A percentile compares a stretch with the other conserved stretches of the same genome.
Evolutionary conservation across 2,113 vertebrate genomes (phyloP).

Genomic region (Callochromis pleurospilus): DNA sequence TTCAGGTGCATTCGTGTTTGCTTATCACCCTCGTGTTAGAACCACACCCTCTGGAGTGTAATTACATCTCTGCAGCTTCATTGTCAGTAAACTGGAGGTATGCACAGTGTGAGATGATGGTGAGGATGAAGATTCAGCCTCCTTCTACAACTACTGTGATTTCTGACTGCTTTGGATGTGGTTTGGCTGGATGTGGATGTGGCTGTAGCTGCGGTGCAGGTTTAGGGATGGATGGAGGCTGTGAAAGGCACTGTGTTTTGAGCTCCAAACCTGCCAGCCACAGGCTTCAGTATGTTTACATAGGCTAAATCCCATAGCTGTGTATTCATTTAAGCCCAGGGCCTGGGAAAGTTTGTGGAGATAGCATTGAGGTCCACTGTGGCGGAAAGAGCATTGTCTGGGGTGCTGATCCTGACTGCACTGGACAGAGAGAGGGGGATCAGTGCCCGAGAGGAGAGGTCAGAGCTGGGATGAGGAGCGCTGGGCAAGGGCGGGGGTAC

Average conservation of each 20-base stretch:
- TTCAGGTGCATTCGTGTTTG: background rate
- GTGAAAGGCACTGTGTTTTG: background rate
- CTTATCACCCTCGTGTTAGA: background rate
- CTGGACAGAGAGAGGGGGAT: slow-evolving; percentile 46
- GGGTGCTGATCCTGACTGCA: slow-evolving; percentile 51
- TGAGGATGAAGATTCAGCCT: background rate
- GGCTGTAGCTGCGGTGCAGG: background rate
- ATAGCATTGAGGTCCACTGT: slow-evolving; percentile 67
- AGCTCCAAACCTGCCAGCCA: slow-evolving; percentile 33
- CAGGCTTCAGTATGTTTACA: slow-evolving; percentile 59
- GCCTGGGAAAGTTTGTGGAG: slow-evolving; percentile 76
- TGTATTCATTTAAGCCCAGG: slow-evolving; percentile 63
- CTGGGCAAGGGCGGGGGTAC: slow-evolving; percentile 11
- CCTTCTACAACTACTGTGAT: slow-evolving; percentile 2
- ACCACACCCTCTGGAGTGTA: background rate
- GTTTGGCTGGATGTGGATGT: slow-evolving; percentile 13
- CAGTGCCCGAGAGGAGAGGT: slow-evolving; percentile 38
- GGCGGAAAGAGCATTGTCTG: slow-evolving; percentile 71
- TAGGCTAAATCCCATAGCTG: slow-evolving; percentile 61
- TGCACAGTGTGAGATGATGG: background rate
- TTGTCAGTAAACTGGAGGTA: background rate
- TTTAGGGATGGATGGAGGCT: background rate
- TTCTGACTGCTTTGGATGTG: background rate
- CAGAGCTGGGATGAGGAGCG: slow-evolving; percentile 23
- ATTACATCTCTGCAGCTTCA: background rate